Evolutionary conservation across 1,140 invertebrate genomes (phyloP).

Genomic region (Drosophila ohnishii): DNA sequence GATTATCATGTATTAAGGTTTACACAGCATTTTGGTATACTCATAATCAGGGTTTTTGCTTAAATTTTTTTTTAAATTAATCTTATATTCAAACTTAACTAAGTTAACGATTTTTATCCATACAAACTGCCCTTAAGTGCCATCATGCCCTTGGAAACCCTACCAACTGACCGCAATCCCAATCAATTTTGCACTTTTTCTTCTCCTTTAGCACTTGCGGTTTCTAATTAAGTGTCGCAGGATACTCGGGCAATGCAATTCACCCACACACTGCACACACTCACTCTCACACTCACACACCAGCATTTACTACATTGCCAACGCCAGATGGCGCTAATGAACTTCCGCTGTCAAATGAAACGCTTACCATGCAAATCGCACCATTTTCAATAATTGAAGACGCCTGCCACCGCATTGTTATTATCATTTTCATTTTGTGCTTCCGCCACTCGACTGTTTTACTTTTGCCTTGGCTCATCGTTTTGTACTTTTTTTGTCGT

Average conservation of each 20-base stretch:
- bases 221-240: slow-evolving; percentile 73
- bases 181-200: slow-evolving; percentile 47
- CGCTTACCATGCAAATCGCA: slow-evolving; percentile 75
- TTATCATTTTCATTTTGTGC: slow-evolving; percentile 78
- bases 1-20: no score
- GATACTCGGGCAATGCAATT: slow-evolving; percentile 48
- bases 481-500: slow-evolving; percentile 23
- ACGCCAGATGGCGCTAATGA: slow-evolving; percentile 64
- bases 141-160: slow-evolving; percentile 10
- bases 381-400: slow-evolving; percentile 76
- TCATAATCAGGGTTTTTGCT: no score
- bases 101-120: not conserved
- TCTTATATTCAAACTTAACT: not conserved
- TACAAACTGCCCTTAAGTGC: not conserved
- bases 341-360: slow-evolving; percentile 77
- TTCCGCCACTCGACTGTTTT: slow-evolving; percentile 57
- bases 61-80: not conserved
- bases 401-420: slow-evolving; percentile 68
- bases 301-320: not conserved
- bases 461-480: slow-evolving; percentile 29
- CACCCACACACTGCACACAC: slow-evolving; percentile 9
- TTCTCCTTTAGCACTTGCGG: slow-evolving; percentile 35
- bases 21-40: not conserved
- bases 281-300: slow-evolving; percentile 1
- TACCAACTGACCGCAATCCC: slow-evolving; percentile 27